These are phyloP conservation scores for Tribolium freemani DNA, from an alignment of 2,888 invertebrate genomes.

Conservation along the genomic window DNA sequence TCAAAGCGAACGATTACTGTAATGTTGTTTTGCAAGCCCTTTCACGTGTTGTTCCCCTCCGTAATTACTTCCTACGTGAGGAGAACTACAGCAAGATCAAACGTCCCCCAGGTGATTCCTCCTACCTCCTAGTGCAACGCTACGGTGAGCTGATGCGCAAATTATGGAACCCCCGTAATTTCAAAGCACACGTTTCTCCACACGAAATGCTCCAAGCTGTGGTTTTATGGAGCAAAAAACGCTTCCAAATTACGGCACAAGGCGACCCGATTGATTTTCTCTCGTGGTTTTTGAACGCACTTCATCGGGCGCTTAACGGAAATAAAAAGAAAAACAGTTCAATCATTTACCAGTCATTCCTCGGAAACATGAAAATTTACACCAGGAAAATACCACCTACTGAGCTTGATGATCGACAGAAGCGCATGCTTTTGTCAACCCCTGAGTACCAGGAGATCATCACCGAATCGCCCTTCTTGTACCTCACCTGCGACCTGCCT, in stretches of 20 bases:
- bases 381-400: slow-evolving; percentile 94
- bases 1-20: slow-evolving; percentile 99
- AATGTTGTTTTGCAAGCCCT: slow-evolving; percentile 98
- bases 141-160: slow-evolving; percentile 97
- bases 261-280: slow-evolving; percentile 99
- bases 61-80: slow-evolving; percentile 96
- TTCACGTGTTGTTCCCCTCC: slow-evolving; percentile 93
- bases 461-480: slow-evolving; percentile 94
- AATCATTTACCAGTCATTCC: slow-evolving; percentile 94
- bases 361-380: slow-evolving; percentile 91
- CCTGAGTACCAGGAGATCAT: slow-evolving; percentile 90
- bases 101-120: slow-evolving; percentile 95
- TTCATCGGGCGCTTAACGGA: slow-evolving; percentile 95
- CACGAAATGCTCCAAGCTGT: slow-evolving; percentile 99
- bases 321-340: slow-evolving; percentile 90
- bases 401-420: slow-evolving; percentile 91
- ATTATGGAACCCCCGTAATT: slow-evolving; percentile 98
- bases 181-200: slow-evolving; percentile 99
- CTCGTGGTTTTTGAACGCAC: slow-evolving; percentile 97
- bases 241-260: slow-evolving; percentile 98
- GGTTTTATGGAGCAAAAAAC: slow-evolving; percentile 95
- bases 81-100: slow-evolving; percentile 91
- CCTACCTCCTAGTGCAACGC: slow-evolving; percentile 89
- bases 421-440: slow-evolving; percentile 81
- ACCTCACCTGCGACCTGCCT: slow-evolving; percentile 97